Conservation (phyloP, 2,113 vertebrate genomes). For the Cichladusa arquata region DNA sequence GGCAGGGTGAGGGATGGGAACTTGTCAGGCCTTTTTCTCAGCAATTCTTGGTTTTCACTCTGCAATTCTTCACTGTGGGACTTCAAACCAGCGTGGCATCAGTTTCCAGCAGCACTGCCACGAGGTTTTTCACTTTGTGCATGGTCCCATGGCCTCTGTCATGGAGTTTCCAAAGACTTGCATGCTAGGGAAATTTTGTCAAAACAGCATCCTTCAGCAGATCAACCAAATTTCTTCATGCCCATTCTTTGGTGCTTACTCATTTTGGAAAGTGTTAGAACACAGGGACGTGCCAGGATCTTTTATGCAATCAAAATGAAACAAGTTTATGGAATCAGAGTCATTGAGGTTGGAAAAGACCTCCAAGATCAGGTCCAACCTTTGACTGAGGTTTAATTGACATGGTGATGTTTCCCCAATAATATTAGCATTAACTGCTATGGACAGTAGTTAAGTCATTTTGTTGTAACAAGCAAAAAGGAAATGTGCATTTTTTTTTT, state of each 20-base stretch:
- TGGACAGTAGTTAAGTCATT: fast-evolving
- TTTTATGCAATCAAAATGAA: not conserved
- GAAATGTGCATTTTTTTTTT: not conserved
- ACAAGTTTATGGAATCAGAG: not conserved
- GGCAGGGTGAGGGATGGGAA: not conserved
- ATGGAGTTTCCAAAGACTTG: not conserved
- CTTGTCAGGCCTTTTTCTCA: not conserved
- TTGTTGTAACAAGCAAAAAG: not conserved
- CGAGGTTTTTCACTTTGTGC: not conserved
- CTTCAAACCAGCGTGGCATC: fast-evolving
- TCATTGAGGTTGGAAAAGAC: not conserved
- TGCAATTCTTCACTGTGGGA: fast-evolving
- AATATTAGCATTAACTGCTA: not conserved
- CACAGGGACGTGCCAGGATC: too few species aligned
- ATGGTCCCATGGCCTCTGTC: not conserved
- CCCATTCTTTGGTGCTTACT: not conserved
- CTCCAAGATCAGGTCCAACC: not conserved
- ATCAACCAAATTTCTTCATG: not conserved
- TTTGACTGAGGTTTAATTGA: not conserved
- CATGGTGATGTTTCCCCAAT: not conserved
- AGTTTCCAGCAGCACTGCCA: fast-evolving
- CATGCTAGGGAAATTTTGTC: not conserved
- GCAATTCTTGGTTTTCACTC: not conserved
- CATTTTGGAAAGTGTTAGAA: not conserved
- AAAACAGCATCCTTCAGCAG: not conserved